Evolutionary conservation across 2,888 invertebrate species (phyloP).

Genomic region (Steromphala cineraria): DNA sequence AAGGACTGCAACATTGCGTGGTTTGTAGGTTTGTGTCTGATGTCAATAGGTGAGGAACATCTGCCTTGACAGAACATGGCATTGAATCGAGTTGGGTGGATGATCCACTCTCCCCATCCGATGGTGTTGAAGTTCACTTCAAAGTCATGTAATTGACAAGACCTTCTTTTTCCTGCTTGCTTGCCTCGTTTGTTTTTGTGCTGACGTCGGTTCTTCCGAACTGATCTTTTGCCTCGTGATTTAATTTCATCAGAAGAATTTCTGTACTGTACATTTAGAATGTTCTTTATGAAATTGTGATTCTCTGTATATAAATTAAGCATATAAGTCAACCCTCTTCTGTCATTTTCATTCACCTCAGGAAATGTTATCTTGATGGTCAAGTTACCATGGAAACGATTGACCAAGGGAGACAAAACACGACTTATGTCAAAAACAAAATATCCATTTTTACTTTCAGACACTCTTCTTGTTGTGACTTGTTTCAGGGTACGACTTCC

Average conservation of each 20-base stretch:
- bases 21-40: slow-evolving; percentile 66
- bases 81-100: slow-evolving; percentile 70
- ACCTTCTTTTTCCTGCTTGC: slow-evolving; percentile 43
- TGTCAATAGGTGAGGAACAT: slow-evolving; percentile 64
- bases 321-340: too few species aligned
- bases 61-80: slow-evolving; percentile 66
- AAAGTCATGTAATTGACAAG: slow-evolving; percentile 61
- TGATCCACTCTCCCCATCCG: slow-evolving; percentile 72
- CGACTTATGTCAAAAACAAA: slow-evolving; percentile 48
- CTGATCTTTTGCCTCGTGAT: not conserved
- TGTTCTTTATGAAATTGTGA: too few species aligned
- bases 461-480: too few species aligned
- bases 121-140: slow-evolving; percentile 69
- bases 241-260: too few species aligned
- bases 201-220: not conserved
- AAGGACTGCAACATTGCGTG: slow-evolving; percentile 73
- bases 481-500: too few species aligned
- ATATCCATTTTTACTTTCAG: slow-evolving; percentile 29
- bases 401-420: slow-evolving; percentile 44
- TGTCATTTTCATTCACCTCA: too few species aligned
- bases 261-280: too few species aligned
- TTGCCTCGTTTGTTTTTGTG: slow-evolving; percentile 37
- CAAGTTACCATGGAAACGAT: slow-evolving; percentile 55
- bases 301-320: too few species aligned
- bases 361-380: slow-evolving; percentile 27